Percentiles rank a stretch among this genome's conserved stretches.
phyloP scores from a whole-genome alignment of 2,797 vertebrate species.

The Enteromius anoplus region DNA sequence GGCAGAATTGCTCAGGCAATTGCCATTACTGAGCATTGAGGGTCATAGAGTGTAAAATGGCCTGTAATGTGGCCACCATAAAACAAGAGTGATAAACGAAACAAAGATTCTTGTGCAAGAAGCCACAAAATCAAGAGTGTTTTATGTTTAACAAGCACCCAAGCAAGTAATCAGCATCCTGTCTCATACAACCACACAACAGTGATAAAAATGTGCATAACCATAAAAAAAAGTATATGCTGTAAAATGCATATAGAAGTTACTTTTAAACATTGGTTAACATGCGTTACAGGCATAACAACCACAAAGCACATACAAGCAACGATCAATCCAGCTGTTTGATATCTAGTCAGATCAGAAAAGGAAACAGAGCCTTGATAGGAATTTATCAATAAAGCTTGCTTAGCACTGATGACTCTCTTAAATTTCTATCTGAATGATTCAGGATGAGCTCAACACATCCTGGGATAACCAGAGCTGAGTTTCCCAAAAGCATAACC shows the following conservation, averaged over 20 bases:
- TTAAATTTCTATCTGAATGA: background rate
- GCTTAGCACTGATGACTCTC: background rate
- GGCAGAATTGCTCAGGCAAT: conserved; percentile 53
- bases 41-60: conserved; percentile 39
- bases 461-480: background rate
- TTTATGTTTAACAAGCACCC: conserved; percentile 15
- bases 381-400: background rate
- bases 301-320: background rate
- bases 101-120: background rate
- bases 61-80: conserved; percentile 4
- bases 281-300: too few relatives aligned
- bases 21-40: conserved; percentile 18
- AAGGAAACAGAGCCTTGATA: background rate
- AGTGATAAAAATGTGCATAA: conserved; percentile 16
- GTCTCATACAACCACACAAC: background rate
- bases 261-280: background rate
- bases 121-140: background rate
- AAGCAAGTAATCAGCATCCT: background rate
- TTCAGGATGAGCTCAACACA: background rate
- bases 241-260: background rate
- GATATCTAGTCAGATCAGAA: background rate
- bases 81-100: background rate
- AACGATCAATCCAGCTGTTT: background rate
- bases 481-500: too few relatives aligned
- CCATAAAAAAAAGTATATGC: background rate